A percentile compares a stretch with the other conserved stretches of the same genome.
These are phyloP conservation scores for Drosophila lacertosa DNA, from an alignment of 1,140 invertebrate genomes.

Conservation along the genomic window DNA sequence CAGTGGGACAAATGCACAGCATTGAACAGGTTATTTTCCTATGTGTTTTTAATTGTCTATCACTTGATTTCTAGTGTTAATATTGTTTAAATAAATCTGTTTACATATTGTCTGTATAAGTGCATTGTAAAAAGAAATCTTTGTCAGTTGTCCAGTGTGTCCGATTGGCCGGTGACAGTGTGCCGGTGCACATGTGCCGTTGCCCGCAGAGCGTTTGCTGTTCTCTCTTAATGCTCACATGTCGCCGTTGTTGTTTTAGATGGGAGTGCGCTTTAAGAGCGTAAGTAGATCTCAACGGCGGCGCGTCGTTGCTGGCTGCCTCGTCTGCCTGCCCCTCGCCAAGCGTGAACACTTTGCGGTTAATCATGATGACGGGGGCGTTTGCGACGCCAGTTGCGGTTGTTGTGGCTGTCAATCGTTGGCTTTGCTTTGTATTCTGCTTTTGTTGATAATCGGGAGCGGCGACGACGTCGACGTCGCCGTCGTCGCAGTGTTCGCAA, in stretches of 20 bases:
- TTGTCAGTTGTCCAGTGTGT: slow-evolving; percentile 7
- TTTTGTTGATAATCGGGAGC: slow-evolving; percentile 56
- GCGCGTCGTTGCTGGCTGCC: background rate
- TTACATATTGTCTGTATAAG: background rate
- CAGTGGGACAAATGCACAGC: slow-evolving; percentile 36
- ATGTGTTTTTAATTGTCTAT: background rate
- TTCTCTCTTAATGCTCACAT: slow-evolving; percentile 3
- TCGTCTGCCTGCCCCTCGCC: slow-evolving; percentile 1
- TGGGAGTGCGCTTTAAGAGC: slow-evolving; percentile 36
- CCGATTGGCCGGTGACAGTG: slow-evolving; percentile 9
- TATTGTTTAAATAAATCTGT: background rate
- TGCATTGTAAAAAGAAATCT: background rate
- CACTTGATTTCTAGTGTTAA: too few relatives aligned
- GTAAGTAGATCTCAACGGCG: slow-evolving; percentile 49
- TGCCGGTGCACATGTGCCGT: slow-evolving; percentile 40
- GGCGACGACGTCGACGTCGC: slow-evolving; percentile 4
- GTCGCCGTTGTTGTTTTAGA: slow-evolving; percentile 13
- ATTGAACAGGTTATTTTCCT: background rate
- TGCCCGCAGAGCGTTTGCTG: slow-evolving; percentile 10
- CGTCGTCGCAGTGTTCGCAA: slow-evolving; percentile 31
- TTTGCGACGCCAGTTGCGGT: slow-evolving; percentile 50
- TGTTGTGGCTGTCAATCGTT: slow-evolving; percentile 58
- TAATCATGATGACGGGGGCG: slow-evolving; percentile 58
- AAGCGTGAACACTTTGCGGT: slow-evolving; percentile 48
- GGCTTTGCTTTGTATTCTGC: slow-evolving; percentile 48